Evolutionary conservation across 1,140 invertebrate genomes (phyloP).

Genomic region (Eumaeus atala): DNA sequence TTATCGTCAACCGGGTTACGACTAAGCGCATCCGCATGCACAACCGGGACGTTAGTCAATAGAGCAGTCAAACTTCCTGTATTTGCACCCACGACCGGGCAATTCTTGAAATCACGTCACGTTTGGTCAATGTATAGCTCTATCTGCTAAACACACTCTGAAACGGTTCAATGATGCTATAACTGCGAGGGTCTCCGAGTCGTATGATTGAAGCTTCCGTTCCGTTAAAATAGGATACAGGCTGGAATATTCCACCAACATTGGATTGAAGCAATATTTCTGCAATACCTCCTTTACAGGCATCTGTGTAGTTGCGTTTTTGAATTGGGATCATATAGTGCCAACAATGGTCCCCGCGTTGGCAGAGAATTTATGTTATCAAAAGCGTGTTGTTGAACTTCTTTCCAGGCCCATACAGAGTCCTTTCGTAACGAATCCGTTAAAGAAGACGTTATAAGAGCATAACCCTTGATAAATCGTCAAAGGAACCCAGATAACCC

Average conservation of each 20-base stretch:
- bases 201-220: conserved; percentile 26
- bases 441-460: conserved; percentile 31
- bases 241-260: conserved; percentile 12
- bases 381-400: neutral
- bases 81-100: conserved; percentile 5
- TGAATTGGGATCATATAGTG: conserved; percentile 25
- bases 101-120: conserved; percentile 28
- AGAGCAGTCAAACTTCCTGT: conserved; percentile 2
- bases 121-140: neutral
- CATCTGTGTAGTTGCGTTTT: conserved; percentile 31
- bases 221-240: conserved; percentile 32
- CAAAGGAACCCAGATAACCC: conserved; percentile 46
- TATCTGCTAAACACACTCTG: conserved; percentile 54
- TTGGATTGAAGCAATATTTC: conserved; percentile 29
- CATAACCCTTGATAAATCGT: conserved; percentile 40
- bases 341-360: conserved; percentile 19
- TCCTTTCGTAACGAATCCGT: conserved; percentile 36
- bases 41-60: conserved; percentile 21
- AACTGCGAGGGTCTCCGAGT: conserved; percentile 48
- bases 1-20: neutral
- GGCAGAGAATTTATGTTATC: conserved; percentile 3
- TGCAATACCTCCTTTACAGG: conserved; percentile 26
- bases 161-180: conserved; percentile 61
- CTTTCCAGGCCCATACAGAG: conserved; percentile 15
- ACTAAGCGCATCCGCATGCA: conserved; percentile 9